Base-by-base conservation (phyloP, 2,113 vertebrate genomes). In the Chionomys nivalis region DNA sequence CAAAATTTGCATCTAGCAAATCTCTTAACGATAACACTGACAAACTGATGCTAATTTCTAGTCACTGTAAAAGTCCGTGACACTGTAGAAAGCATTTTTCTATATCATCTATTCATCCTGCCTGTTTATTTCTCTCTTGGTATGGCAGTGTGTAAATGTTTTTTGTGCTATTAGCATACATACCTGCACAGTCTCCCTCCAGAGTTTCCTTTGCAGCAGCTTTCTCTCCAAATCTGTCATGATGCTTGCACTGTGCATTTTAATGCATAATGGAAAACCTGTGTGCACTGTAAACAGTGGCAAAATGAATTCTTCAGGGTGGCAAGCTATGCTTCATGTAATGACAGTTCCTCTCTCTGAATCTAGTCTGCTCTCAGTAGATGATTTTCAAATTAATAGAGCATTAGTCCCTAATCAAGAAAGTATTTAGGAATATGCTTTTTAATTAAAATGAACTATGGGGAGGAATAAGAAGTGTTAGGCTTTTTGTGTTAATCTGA, bases 381-480 rank as follows among this genome's bases (percentile, higher is more conserved):
- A 98, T 96, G 81, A 97, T 66, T 94, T 98, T 98, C 90, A 98
- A 97, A 98, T 98, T 98, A 98, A 98, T 88, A 96, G 94, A 95
- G 92, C 96, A 98, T 98, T 98, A 98, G 93, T 92, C 95, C 95
- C 98, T 98, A 98, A 98, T 98, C 98, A 98, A 97, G 97, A 81
- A 96, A 86, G 94, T 97, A 97, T 97, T 97, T 98, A 91, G 97
- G 87, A 98, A 98, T 97, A 98, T 94, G 93, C 98, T 98, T 98
- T 98, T 98, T 98, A 98, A 98, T 98, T 96, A 93, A 98, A 98
- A 98, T 96, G 98, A 98, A 96, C 96, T 98, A 85, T 95, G 52
- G 92, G 97, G 96, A 97, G 94, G 98, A 98, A 98, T 97, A 98
- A 98, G 98, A 96, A 96, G 88, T 93, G 85, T 96, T 98, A 96